Conservation (phyloP, 2,797 vertebrate species). For the Luscinia megarhynchos region DNA sequence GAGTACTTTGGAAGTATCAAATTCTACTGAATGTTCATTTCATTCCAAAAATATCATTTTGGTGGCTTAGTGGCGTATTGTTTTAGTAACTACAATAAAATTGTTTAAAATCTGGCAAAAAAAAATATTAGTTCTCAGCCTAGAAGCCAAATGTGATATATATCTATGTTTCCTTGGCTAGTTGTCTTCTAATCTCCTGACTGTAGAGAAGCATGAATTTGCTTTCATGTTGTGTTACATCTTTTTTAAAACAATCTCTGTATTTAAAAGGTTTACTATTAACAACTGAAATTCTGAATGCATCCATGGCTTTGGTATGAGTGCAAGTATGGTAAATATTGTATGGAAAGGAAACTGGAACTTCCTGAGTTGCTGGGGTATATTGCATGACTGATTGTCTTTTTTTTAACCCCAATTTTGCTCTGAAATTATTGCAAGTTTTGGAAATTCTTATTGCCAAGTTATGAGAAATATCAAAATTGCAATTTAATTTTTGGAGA, state of each 20-base stretch:
- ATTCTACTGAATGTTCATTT: conserved; percentile 41
- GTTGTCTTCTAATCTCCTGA: background rate
- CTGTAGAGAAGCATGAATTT: background rate
- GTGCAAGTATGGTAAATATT: background rate
- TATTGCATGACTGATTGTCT: background rate
- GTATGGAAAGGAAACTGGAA: background rate
- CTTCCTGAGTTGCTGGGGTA: background rate
- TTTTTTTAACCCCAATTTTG: background rate
- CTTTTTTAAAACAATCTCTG: background rate
- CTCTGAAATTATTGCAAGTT: background rate
- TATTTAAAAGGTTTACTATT: background rate
- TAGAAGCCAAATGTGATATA: background rate
- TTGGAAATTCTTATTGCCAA: background rate
- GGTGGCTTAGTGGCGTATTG: conserved; percentile 13
- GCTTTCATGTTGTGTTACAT: background rate
- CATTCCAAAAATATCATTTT: conserved; percentile 50
- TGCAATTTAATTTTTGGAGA: background rate
- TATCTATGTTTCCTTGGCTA: background rate
- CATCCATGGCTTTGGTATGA: background rate
- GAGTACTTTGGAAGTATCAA: conserved; percentile 47
- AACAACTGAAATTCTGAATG: background rate
- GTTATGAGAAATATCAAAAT: background rate
- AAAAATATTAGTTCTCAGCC: background rate
- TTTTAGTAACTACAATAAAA: conserved; percentile 20
- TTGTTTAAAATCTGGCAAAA: conserved; percentile 32